Base-by-base conservation (phyloP, 1,140 invertebrate genomes). In the Drosophila ironensis region DNA sequence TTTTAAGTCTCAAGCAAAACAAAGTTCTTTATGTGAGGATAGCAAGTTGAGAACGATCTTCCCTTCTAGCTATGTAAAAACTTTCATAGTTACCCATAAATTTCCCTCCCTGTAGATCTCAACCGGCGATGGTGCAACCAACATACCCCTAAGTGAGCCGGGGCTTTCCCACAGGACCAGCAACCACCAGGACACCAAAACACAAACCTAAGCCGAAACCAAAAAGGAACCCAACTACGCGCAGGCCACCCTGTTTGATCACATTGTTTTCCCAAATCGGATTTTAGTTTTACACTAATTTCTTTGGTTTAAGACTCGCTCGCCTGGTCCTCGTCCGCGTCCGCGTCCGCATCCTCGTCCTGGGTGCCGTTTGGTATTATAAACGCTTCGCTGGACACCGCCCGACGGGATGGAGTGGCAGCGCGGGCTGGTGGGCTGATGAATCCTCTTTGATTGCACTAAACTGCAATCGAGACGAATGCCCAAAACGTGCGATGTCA, bases 261-360 rank as follows among this genome's bases (percentile, higher is more conserved):
- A 80, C 87, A 89, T 89, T 89, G 87, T 88, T 87, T 89, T 81
- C 80, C 72, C 54, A 87, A 88, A 89, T 89, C 87, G 82, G 87
- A 89, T 89, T 88, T 89, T 87, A 89, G 87, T 87, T 89, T 88
- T 88, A 88, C 87, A 89, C 87, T 89, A 89, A 89, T 89, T 89
- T 88, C 87, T 86, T 88, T 86, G 87, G 87, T 86, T 81, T 88
- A 86, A 86, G 80, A 77, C 70, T 86, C 74, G 80, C 54, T 76
- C 12, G 40, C 27, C 45, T 57, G 20, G 40, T 57, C 46, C 33
- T 57, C 28, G 17, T 38, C 14, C 37, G 16, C 44, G 17, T n/a
- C 2, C 35, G 20, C 22, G 5, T 42, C n/a, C 25, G 33, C 24
- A 25, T 54, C 30, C 54, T 69, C 45, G 33, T 54, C 52, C 80